These are phyloP conservation scores for Watsonalla cultraria DNA, from an alignment of 2,888 invertebrate species.

Conservation along the genomic window DNA sequence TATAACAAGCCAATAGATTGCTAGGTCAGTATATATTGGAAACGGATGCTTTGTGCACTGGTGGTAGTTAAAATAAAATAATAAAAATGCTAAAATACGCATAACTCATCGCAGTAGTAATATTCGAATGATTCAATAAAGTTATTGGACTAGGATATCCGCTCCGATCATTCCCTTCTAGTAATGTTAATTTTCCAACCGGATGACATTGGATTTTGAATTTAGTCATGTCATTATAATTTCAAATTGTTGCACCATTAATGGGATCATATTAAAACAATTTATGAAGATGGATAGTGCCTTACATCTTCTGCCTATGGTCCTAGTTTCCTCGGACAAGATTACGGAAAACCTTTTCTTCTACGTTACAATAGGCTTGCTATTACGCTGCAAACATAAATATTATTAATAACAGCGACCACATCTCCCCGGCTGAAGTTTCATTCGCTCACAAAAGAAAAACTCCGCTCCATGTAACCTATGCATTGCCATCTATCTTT, in stretches of 20 bases:
- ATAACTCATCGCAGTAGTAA: not conserved
- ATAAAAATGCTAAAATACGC: too few species aligned
- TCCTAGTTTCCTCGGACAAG: conserved; percentile 31
- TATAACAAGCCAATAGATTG: too few species aligned
- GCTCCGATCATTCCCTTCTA: conserved; percentile 32
- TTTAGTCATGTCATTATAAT: too few species aligned
- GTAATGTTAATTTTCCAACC: conserved; percentile 16
- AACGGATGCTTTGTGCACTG: too few species aligned
- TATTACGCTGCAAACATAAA: conserved; percentile 65
- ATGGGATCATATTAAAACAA: too few species aligned
- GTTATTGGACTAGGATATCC: conserved; percentile 49
- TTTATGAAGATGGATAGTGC: too few species aligned
- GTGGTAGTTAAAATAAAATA: too few species aligned
- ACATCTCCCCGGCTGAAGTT: conserved; percentile 57
- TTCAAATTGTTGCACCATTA: too few species aligned
- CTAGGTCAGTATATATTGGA: too few species aligned
- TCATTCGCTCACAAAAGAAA: conserved; percentile 74
- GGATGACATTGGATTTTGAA: too few species aligned
- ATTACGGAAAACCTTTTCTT: conserved; percentile 51
- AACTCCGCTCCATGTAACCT: conserved; percentile 73
- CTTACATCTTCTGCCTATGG: not conserved
- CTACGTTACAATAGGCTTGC: conserved; percentile 49
- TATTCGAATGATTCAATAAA: conserved; percentile 22
- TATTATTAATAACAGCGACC: conserved; percentile 69
- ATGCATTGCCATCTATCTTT: conserved; percentile 79